Percentiles rank a stretch among this genome's conserved stretches.
Conservation (phyloP, 1,140 invertebrate genomes). For the Spodoptera frugiperda region DNA sequence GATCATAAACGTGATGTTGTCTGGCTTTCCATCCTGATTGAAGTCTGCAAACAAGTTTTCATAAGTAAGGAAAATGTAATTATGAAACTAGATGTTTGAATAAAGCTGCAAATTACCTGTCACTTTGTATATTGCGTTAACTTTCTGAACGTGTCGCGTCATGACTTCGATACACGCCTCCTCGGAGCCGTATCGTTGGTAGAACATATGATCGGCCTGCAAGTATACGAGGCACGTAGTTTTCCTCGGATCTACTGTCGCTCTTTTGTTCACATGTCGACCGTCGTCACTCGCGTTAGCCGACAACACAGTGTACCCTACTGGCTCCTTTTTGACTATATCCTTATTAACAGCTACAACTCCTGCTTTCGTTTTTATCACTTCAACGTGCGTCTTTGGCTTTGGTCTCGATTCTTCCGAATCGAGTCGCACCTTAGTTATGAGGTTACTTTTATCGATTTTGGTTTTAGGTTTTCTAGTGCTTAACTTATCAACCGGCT, state of each 20-base stretch:
- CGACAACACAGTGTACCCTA: constrained; percentile 83
- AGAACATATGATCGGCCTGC: constrained; percentile 98
- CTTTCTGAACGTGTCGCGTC: constrained; percentile 96
- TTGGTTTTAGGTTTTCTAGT: constrained; percentile 83
- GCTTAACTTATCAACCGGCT: constrained; percentile 82
- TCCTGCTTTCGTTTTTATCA: constrained; percentile 87
- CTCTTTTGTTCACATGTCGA: constrained; percentile 90
- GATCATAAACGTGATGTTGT: constrained; percentile 98
- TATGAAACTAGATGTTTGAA: constrained; percentile 1
- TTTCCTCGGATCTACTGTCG: constrained; percentile 92
- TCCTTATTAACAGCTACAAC: constrained; percentile 84
- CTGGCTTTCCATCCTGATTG: constrained; percentile 95
- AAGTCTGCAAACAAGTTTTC: constrained; percentile 91
- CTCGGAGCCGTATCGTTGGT: constrained; percentile 95
- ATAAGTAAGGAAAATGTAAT: constrained; percentile 40
- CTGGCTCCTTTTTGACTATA: constrained; percentile 83
- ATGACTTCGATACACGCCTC: constrained; percentile 98
- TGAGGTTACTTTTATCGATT: constrained; percentile 84
- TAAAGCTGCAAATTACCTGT: constrained; percentile 89
- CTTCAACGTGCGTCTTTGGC: constrained; percentile 88
- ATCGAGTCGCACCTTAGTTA: constrained; percentile 82
- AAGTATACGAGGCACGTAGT: constrained; percentile 96
- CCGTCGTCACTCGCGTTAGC: constrained; percentile 85
- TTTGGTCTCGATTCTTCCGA: constrained; percentile 87
- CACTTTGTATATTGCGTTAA: constrained; percentile 96